Conservation (phyloP, 37 sponge, comb jelly and placozoan species). For the Oopsacas minuta region DNA sequence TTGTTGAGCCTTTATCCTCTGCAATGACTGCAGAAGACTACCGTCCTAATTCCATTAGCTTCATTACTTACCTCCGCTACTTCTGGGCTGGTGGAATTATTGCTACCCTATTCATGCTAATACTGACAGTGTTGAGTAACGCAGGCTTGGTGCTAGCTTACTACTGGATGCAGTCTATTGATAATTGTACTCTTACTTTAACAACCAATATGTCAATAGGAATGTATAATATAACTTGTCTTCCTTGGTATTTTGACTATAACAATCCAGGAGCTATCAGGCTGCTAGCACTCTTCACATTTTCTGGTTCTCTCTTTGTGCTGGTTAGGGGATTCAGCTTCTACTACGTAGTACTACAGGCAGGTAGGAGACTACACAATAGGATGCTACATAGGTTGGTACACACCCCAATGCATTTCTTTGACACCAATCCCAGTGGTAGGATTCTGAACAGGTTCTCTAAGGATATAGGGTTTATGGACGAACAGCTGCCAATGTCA, state of each 20-base stretch:
- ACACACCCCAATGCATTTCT: slow-evolving; percentile 30
- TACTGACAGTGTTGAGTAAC: not conserved
- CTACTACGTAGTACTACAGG: not conserved
- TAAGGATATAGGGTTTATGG: slow-evolving; percentile 33
- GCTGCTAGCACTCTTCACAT: not conserved
- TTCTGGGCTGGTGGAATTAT: not conserved
- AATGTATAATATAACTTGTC: not conserved
- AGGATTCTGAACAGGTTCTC: slow-evolving; percentile 35
- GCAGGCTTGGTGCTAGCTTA: not conserved
- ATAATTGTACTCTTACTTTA: not conserved
- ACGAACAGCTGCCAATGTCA: slow-evolving; percentile 25
- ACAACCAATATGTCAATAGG: not conserved
- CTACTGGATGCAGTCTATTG: slow-evolving; percentile 1
- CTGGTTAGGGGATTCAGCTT: not conserved
- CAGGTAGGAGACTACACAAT: slow-evolving; percentile 18
- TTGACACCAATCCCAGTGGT: slow-evolving; percentile 37
- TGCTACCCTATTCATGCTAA: not conserved
- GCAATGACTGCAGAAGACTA: not conserved
- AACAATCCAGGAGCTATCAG: not conserved
- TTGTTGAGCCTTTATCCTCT: not conserved
- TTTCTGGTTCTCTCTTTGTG: not conserved
- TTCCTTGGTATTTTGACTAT: not conserved
- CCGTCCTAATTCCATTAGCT: not conserved
- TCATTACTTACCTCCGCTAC: not conserved
- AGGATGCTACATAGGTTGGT: slow-evolving; percentile 34